Conservation (phyloP, 2,113 vertebrate genomes). For the Trachemys scripta region DNA sequence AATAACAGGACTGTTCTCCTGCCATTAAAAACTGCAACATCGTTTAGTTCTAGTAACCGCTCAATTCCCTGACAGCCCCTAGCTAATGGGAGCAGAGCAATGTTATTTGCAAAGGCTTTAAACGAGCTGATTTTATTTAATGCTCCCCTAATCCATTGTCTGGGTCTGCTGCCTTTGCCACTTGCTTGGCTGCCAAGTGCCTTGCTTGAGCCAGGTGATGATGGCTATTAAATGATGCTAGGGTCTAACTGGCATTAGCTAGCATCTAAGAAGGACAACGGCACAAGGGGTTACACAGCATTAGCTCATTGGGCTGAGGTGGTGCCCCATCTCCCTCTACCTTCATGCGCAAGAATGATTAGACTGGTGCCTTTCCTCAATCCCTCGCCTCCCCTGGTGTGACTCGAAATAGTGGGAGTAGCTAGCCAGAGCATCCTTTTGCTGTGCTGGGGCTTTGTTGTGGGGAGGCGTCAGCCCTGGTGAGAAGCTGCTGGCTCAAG, state of each 20-base stretch:
- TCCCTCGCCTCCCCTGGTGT: neutral
- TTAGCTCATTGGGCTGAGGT: neutral
- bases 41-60: slow-evolving; percentile 32
- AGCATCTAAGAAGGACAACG: too few relatives aligned
- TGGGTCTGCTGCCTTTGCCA: neutral
- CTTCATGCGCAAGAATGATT: neutral
- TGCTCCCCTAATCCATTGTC: neutral
- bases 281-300: too few relatives aligned
- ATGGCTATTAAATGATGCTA: neutral
- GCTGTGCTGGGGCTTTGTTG: neutral
- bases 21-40: neutral
- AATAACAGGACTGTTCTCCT: slow-evolving; percentile 27
- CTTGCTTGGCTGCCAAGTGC: neutral
- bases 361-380: neutral
- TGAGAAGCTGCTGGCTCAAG: neutral
- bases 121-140: neutral
- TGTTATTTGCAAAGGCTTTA: slow-evolving; percentile 27
- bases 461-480: neutral
- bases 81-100: slow-evolving; percentile 39
- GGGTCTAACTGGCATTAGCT: too few relatives aligned
- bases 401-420: too few relatives aligned
- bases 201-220: neutral
- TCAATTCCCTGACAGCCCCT: slow-evolving; percentile 28
- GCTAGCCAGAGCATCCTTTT: neutral
- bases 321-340: neutral